A percentile compares a stretch with the other conserved stretches of the same genome.
phyloP scores from a whole-genome alignment of 2,113 vertebrate genomes.

The Platichthys stellatus region DNA sequence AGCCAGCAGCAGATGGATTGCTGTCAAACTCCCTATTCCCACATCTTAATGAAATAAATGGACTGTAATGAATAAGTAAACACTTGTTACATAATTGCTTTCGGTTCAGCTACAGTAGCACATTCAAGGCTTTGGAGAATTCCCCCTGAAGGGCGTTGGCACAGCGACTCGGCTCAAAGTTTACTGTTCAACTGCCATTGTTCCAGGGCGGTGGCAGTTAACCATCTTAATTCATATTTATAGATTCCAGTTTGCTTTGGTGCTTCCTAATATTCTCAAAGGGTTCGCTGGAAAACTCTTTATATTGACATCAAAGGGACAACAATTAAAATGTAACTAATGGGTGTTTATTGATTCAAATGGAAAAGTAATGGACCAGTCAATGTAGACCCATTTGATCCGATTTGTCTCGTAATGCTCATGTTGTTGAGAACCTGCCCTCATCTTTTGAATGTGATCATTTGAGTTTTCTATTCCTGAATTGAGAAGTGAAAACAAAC shows the following conservation, averaged over 20 bases:
- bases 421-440: too few species aligned
- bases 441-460: too few species aligned
- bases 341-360: too few species aligned
- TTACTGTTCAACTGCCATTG: not conserved
- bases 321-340: too few species aligned
- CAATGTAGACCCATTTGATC: too few species aligned
- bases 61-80: conserved; percentile 42
- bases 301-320: too few species aligned
- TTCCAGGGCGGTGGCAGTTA: conserved; percentile 2
- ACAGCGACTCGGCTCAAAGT: not conserved
- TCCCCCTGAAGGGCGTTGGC: conserved; percentile 22
- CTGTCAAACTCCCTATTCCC: conserved; percentile 12
- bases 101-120: conserved; percentile 12
- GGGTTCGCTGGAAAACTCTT: too few species aligned
- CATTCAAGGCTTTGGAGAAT: not conserved
- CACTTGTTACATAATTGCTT: conserved; percentile 14
- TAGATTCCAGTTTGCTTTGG: conserved; percentile 34
- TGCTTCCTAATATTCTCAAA: conserved; percentile 12
- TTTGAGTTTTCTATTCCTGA: too few species aligned
- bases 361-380: too few species aligned
- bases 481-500: too few species aligned
- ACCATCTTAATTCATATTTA: conserved; percentile 24
- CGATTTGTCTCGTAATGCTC: too few species aligned
- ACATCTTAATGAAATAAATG: conserved; percentile 4
- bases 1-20: not conserved